Conservation (phyloP, 2,888 invertebrate genomes). For the Keiferia lycopersicella region DNA sequence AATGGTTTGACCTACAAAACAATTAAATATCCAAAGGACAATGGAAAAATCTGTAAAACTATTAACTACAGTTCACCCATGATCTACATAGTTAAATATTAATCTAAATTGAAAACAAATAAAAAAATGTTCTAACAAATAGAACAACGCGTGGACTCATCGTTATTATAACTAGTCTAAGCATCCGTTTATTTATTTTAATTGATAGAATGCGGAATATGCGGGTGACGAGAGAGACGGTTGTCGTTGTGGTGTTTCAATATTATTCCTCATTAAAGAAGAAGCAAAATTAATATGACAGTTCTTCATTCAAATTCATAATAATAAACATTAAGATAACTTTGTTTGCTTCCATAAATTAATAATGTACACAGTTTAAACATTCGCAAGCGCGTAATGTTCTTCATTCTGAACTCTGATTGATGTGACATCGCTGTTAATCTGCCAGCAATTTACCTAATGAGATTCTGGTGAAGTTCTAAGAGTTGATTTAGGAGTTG, state of each 20-base stretch:
- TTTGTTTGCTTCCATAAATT: conserved; percentile 4
- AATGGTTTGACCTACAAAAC: no score
- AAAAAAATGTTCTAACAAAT: background rate
- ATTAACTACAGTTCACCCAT: background rate
- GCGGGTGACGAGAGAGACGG: background rate
- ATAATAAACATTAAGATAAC: background rate
- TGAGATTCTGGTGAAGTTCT: conserved; percentile 30
- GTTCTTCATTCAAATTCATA: no score
- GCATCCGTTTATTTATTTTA: background rate
- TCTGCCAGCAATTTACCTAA: conserved; percentile 35
- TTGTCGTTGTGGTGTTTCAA: background rate
- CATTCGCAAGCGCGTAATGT: conserved; percentile 43
- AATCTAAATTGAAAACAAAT: background rate
- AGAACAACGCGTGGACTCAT: background rate
- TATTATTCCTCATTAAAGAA: background rate
- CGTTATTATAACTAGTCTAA: background rate
- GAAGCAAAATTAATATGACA: no score
- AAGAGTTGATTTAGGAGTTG: conserved; percentile 29
- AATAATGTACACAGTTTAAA: conserved; percentile 20
- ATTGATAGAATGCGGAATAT: background rate
- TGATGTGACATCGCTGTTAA: conserved; percentile 44
- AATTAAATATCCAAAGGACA: no score
- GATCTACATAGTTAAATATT: no score
- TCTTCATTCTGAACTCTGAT: conserved; percentile 51
- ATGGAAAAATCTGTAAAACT: background rate